phyloP scores from a whole-genome alignment of 1,140 invertebrate species.

The Trypoxylus dichotomus region DNA sequence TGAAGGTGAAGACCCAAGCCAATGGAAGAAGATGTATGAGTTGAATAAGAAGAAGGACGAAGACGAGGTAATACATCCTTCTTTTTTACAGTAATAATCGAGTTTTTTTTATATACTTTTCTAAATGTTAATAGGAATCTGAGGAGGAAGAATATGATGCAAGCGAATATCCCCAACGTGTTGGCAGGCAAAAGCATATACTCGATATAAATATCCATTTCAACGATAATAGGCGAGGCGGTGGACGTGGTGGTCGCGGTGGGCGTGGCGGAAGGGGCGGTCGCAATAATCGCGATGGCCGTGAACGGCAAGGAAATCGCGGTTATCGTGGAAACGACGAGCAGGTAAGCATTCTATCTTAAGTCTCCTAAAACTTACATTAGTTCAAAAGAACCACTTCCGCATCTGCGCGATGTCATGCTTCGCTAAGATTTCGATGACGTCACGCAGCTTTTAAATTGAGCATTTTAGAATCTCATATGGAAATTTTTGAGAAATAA shows the following conservation, averaged over 20 bases:
- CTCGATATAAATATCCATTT: constrained; percentile 90
- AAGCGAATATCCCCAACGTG: constrained; percentile 82
- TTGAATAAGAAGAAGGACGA: constrained; percentile 78
- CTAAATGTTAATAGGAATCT: constrained; percentile 40
- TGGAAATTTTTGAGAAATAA: neutral
- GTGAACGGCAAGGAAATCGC: constrained; percentile 43
- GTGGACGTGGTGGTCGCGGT: constrained; percentile 64
- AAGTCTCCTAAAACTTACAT: neutral
- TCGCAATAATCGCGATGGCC: constrained; percentile 40
- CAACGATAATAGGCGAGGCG: constrained; percentile 75
- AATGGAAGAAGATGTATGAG: constrained; percentile 91
- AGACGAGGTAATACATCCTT: constrained; percentile 59
- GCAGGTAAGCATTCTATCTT: constrained; percentile 42
- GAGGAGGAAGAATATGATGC: constrained; percentile 74
- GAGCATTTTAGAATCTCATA: neutral
- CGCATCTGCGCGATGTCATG: no score
- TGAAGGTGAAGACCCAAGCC: constrained; percentile 85
- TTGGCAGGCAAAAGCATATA: constrained; percentile 83
- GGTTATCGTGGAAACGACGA: constrained; percentile 47
- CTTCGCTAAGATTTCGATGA: no score
- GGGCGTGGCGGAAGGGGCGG: constrained; percentile 50
- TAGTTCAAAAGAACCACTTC: no score
- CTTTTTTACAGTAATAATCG: constrained; percentile 39
- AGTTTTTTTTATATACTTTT: constrained; percentile 28
- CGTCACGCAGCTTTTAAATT: no score